Evolutionary conservation across 2,113 vertebrate genomes (phyloP), one percentile per base, ranked within the genome.

Genomic region (Antechinus flavipes): DNA sequence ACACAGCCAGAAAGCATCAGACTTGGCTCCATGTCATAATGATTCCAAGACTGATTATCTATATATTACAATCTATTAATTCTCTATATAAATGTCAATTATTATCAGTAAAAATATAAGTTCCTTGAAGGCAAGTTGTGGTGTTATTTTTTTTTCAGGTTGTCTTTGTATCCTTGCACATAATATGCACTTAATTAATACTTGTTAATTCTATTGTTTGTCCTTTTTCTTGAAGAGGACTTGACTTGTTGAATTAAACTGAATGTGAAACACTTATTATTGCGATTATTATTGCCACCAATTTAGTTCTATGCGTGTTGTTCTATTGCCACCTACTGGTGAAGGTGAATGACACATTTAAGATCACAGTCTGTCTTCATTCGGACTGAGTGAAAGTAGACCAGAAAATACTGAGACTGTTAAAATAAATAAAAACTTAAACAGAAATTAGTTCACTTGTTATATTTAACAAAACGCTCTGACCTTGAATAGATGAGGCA

Each of bases 261-360:
- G 3, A 76, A 76, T 22, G 68, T 23, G 19, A 42, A 84, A 42
- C 68, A 42, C 35, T 76, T n/a, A 89, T 23, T 56, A 30, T 19
- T 53, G 35, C 7, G 26, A 49, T 2, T 54, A n/a, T 1, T 22
- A 54, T 46, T 94, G 30, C 0, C 0, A 76, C 58, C 2, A 52
- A 89, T 92, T 76, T 56, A 8, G 25, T 46, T 5, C 12, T 89
- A 24, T n/a, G 46, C 93, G 58, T 42, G 97, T 90, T 97, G 96
- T 25, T 93, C 10, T 97, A 98, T 97, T 99, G 98, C 98, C 98
- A 98, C 97, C 98, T 98, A 98, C 94, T 95, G 98, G 97, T 16
- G 49, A 96, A 97, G 22, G 0, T 3, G 19, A 24, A 92, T 26
- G 92, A 53, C 42, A 50, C 30, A 49, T 42, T 24, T 35, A 55